Evolutionary conservation across 2,113 vertebrate genomes (phyloP).

Genomic region (Pyrgilauda ruficollis): DNA sequence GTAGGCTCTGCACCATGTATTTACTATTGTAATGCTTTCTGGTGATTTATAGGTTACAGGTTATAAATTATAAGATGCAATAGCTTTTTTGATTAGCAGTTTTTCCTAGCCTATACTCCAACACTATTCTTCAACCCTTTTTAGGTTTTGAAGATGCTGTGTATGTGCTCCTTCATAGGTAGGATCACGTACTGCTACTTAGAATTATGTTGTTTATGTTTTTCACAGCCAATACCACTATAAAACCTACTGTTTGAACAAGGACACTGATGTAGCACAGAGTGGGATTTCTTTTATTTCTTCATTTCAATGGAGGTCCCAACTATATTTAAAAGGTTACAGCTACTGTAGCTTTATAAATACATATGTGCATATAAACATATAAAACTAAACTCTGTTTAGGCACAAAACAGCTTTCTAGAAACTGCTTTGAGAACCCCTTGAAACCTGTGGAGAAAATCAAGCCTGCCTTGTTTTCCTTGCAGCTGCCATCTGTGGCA

Average conservation of each 20-base stretch:
- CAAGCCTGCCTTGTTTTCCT: conserved; percentile 8
- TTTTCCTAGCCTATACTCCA: background rate
- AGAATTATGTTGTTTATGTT: background rate
- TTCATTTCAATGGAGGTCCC: background rate
- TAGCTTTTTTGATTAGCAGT: background rate
- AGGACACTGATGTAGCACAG: background rate
- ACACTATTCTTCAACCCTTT: background rate
- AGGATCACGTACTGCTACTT: background rate
- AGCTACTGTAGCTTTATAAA: background rate
- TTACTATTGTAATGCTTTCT: background rate
- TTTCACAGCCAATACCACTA: background rate
- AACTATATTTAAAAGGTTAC: background rate
- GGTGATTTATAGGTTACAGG: background rate
- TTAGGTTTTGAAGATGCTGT: background rate
- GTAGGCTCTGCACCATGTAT: background rate
- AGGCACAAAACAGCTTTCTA: background rate
- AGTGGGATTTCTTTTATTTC: background rate
- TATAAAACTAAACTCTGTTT: background rate
- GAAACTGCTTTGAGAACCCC: background rate
- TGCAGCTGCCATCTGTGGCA: background rate
- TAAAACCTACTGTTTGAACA: background rate
- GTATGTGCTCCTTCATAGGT: background rate
- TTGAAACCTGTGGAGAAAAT: conserved; percentile 27
- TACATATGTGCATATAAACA: background rate
- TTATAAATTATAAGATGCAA: background rate